Evolutionary conservation across 1,140 invertebrate species (phyloP).

Genomic region (Tigriopus japonicus): DNA sequence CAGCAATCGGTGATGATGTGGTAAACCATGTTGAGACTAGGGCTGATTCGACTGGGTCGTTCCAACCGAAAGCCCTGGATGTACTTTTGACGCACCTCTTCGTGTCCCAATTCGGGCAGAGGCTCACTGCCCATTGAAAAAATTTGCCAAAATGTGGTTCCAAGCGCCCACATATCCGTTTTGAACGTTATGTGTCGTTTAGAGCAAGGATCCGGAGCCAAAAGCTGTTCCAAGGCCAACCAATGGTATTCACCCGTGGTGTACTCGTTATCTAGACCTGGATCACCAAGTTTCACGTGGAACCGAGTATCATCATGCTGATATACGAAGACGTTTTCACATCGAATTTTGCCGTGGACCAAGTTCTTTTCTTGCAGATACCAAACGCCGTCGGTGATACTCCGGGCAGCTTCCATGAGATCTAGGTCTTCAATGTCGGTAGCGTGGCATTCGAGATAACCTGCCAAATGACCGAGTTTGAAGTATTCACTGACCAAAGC

Average conservation of each 20-base stretch:
- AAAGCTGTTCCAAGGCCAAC: background rate
- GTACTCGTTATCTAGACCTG: background rate
- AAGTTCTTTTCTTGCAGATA: background rate
- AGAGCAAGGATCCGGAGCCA: constrained; percentile 15
- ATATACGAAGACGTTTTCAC: background rate
- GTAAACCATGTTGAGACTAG: background rate
- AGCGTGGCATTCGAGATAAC: background rate
- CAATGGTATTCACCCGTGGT: background rate
- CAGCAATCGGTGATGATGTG: constrained; percentile 9
- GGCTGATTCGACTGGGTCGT: background rate
- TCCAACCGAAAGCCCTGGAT: background rate
- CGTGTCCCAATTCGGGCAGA: background rate
- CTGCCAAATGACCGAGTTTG: background rate
- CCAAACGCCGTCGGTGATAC: background rate
- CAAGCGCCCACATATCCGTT: constrained; percentile 24
- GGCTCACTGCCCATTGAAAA: constrained; percentile 20
- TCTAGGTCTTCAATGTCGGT: background rate
- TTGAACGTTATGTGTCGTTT: constrained; percentile 15
- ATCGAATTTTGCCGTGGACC: constrained; percentile 2
- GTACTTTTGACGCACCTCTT: background rate
- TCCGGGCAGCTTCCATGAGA: background rate
- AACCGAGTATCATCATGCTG: background rate
- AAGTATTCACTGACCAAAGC: constrained; percentile 5
- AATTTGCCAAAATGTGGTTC: constrained; percentile 25
- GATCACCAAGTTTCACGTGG: constrained; percentile 8